Percentiles rank a stretch among this genome's conserved stretches.
phyloP scores from a whole-genome alignment of 2,888 invertebrate genomes.

The Diploptera punctata region DNA sequence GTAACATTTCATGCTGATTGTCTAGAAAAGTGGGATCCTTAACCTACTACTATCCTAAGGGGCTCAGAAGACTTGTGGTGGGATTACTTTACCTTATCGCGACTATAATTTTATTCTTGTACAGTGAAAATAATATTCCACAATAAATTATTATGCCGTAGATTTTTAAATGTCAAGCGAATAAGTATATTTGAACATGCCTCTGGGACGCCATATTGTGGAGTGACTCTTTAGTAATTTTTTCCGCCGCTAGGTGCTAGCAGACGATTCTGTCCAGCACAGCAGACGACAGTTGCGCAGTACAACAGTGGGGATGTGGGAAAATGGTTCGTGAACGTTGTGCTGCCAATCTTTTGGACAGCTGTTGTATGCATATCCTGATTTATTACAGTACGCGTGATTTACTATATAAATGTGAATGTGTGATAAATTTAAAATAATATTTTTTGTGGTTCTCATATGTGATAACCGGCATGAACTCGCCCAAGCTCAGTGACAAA shows the following conservation, averaged over 20 bases:
- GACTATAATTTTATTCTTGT: too few species aligned
- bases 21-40: too few species aligned
- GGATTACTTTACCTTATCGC: too few species aligned
- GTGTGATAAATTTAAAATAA: background rate
- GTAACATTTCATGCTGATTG: too few species aligned
- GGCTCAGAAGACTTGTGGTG: too few species aligned
- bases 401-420: background rate
- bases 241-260: background rate
- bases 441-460: background rate
- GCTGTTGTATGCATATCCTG: background rate
- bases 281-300: conserved; percentile 31
- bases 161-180: too few species aligned
- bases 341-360: conserved; percentile 6
- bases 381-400: background rate
- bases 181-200: too few species aligned
- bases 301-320: background rate
- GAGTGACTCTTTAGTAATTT: background rate
- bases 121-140: too few species aligned
- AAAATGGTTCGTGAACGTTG: conserved; percentile 5
- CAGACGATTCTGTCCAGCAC: conserved; percentile 13
- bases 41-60: too few species aligned
- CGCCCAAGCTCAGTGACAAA: conserved; percentile 45
- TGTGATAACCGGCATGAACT: conserved; percentile 42
- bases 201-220: too few species aligned
- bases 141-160: too few species aligned